These are phyloP conservation scores for Stenodera caucasica DNA, from an alignment of 2,888 invertebrate species.

Conservation along the genomic window DNA sequence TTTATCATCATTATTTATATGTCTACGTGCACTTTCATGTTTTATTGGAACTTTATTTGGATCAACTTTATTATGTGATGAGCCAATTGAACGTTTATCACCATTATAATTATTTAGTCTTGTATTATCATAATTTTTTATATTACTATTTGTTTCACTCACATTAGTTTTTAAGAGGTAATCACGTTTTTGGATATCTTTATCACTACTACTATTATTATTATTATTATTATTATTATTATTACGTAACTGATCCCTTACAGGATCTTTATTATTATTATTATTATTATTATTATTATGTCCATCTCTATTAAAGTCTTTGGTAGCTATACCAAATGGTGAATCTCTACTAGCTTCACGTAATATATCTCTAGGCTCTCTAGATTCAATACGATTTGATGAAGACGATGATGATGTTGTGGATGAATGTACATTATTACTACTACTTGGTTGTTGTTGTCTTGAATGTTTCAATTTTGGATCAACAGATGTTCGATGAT, in stretches of 20 bases:
- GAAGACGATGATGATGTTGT: conserved; percentile 18
- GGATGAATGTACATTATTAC: conserved; percentile 7
- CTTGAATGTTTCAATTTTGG: conserved; percentile 48
- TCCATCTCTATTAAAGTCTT: conserved; percentile 25
- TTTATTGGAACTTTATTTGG: conserved; percentile 39
- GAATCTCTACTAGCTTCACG: conserved; percentile 47
- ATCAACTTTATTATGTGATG: conserved; percentile 36
- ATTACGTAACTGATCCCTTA: conserved; percentile 24
- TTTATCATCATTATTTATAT: conserved; percentile 42
- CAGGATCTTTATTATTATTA: conserved; percentile 27
- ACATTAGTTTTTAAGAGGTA: conserved; percentile 44
- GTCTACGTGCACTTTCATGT: conserved; percentile 38
- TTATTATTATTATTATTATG: conserved; percentile 9
- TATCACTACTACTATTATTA: conserved; percentile 32
- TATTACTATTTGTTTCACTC: conserved; percentile 39
- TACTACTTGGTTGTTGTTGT: conserved; percentile 39
- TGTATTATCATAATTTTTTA: conserved; percentile 34
- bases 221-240: conserved; percentile 21
- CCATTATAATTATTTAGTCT: conserved; percentile 33
- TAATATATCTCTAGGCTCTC: conserved; percentile 49
- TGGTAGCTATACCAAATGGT: conserved; percentile 41
- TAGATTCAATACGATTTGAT: conserved; percentile 38
- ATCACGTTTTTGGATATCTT: conserved; percentile 45
- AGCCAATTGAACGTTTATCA: conserved; percentile 35
- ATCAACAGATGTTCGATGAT: conserved; percentile 45